Base-by-base conservation (phyloP, 2,888 invertebrate species). In the Mythimna ferrago region DNA sequence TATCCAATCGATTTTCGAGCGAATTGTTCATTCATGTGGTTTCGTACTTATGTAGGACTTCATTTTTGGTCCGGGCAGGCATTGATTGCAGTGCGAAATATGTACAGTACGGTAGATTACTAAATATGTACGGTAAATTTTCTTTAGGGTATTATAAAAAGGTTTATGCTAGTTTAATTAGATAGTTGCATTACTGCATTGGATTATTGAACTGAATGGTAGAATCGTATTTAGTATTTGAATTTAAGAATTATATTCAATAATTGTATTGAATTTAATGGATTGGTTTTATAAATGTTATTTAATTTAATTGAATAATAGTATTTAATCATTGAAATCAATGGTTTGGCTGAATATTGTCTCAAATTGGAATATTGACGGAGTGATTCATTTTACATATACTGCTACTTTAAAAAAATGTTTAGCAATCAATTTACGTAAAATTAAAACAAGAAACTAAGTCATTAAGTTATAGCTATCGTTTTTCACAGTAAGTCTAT, bases 1-100 rank as follows among this genome's bases (percentile, higher is more conserved):
- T 56, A 11, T 16, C 41, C 11, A 51, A 72, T 57, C 79, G 73
- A 72, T 57, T 71, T 70, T 7, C 54, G n/a, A 61, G 60, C 9
- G 44, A 60, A 54, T 71, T 61, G 48, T 56, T 72, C 58, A 3
- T 48, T 79, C 58, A 3, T 48, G 38, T 32, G 21, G 9, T 51
- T 26, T 38, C 10, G 48, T 6, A 10, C 67, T 56, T 51, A 38
- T 19, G 19, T 11, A 7, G 19, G 21, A 7, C 10, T 51, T 51
- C 0, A 14, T 48, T n/a, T 41, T 51, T 10, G 10, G 14, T 51
- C 38, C 9, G 19, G 35, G 26, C n/a, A 9, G 14, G 2, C 21
- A 35, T 69, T 19, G 6, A 53, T 57, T 32, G 21, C 19, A 21
- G 6, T 11, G 14, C 4, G 0, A 4, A 63, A 41, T 38, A 7